Base-by-base conservation (phyloP, 1,140 invertebrate genomes). In the Drosophila simulans region DNA sequence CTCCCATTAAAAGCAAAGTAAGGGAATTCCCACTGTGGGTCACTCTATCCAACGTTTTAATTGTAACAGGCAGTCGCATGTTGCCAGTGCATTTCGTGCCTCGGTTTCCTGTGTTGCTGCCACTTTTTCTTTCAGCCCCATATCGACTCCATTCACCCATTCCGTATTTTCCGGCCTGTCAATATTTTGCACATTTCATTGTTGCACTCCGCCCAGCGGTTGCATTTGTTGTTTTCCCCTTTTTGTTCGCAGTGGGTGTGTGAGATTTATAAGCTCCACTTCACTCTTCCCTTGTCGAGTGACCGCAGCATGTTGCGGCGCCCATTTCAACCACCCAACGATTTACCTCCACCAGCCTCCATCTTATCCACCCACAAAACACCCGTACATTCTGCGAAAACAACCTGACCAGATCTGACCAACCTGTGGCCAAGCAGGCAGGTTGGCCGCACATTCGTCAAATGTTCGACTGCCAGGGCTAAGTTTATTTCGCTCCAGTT, bases 151-250 rank as follows among this genome's bases (percentile, higher is more conserved):
- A 10, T 25, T 8, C 25, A 5, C 17, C 4, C 8, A n/a, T 43
- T 25, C 11, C 31, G 40, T 35, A 49, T 69, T 52, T 22, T 43
- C 39, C 46, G 65, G 64, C 68, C 81, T 90, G 80, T 86, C 83
- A 86, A 86, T 86, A 86, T 86, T 86, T 86, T 86, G 83, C 83
- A 76, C 79, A 88, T 86, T 86, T 88, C 83, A 86, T 86, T 86
- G 83, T 88, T 88, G 71, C 75, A 83, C 59, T 57, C 46, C 43
- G 20, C 10, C 46, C 46, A 40, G 40, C 63, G 52, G 54, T 45
- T 64, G 59, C 72, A 62, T 46, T 80, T 66, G 66, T 57, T 76
- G 22, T 51, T 53, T 58, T 62, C 13, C 11, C 43, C 10, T 17
- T 66, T 48, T 66, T 39, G 45, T 43, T 63, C 27, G 11, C n/a